Conservation (phyloP, 1,140 invertebrate genomes). For the Lethrus apterus region DNA sequence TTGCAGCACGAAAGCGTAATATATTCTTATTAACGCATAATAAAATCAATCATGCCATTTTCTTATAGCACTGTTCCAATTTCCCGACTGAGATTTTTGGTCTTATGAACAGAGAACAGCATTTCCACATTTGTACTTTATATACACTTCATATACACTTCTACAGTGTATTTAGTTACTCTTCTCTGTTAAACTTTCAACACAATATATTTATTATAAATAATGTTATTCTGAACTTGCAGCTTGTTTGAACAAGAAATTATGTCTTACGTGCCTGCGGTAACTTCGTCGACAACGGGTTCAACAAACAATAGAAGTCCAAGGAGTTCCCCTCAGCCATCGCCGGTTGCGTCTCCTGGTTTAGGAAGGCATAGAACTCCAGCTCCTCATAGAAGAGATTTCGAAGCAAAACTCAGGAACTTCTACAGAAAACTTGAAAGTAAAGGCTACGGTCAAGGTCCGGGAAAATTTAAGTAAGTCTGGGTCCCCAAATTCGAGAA, state of each 20-base stretch:
- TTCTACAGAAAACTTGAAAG: conserved; percentile 94
- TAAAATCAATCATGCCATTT: too few species aligned
- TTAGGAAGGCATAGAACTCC: conserved; percentile 69
- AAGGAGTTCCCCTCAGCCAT: conserved; percentile 58
- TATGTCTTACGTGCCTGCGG: conserved; percentile 90
- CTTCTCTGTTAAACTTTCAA: too few species aligned
- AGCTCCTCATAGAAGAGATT: conserved; percentile 84
- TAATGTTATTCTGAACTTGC: too few species aligned
- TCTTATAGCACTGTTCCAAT: too few species aligned
- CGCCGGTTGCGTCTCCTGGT: conserved; percentile 72
- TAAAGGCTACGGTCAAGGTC: conserved; percentile 94
- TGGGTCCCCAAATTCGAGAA: neutral
- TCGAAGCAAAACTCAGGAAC: conserved; percentile 89
- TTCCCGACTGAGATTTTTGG: too few species aligned
- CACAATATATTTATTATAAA: too few species aligned
- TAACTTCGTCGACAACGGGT: conserved; percentile 36
- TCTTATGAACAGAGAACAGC: too few species aligned
- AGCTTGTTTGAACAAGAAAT: conserved; percentile 97
- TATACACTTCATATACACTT: too few species aligned
- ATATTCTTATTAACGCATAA: too few species aligned
- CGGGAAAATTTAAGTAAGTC: conserved; percentile 88
- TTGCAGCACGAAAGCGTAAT: too few species aligned
- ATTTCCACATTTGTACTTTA: too few species aligned
- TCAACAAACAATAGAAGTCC: conserved; percentile 40
- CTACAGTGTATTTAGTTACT: too few species aligned